Evolutionary conservation across 2,888 invertebrate species (phyloP).

Genomic region (Drosophila anomelani): DNA sequence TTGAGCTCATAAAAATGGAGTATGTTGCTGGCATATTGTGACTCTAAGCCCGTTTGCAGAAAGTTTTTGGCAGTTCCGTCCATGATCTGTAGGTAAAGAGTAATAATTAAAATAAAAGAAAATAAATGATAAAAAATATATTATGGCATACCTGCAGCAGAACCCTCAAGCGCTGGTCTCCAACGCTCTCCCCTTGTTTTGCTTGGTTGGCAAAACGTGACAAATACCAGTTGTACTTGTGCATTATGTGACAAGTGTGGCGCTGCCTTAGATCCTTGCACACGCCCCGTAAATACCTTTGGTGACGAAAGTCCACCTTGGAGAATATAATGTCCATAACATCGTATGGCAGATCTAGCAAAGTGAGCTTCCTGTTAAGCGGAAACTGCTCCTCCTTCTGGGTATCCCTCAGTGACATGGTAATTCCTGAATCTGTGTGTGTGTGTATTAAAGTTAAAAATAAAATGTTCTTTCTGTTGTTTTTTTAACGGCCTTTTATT

Average conservation of each 20-base stretch:
- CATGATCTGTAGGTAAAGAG: neutral
- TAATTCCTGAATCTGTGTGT: neutral
- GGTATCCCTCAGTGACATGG: neutral
- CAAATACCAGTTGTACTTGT: conserved; percentile 12
- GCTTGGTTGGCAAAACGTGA: neutral
- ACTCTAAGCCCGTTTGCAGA: neutral
- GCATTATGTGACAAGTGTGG: conserved; percentile 33
- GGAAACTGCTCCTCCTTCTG: neutral
- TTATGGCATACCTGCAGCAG: neutral
- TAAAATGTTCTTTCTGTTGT: neutral
- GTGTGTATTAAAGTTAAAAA: neutral
- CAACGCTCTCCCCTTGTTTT: neutral
- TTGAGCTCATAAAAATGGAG: conserved; percentile 5
- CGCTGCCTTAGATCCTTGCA: conserved; percentile 11
- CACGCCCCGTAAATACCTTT: conserved; percentile 1
- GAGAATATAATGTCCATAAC: conserved; percentile 38
- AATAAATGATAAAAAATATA: no score
- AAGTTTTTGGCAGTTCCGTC: neutral
- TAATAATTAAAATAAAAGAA: neutral
- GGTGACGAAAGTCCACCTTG: conserved; percentile 25
- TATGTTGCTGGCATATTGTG: conserved; percentile 3
- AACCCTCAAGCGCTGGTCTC: neutral
- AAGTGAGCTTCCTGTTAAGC: neutral
- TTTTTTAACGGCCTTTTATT: conserved; percentile 42
- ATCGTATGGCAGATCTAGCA: conserved; percentile 43